phyloP scores from a whole-genome alignment of 1,140 invertebrate species.

The Cardiocondyla obscurior region DNA sequence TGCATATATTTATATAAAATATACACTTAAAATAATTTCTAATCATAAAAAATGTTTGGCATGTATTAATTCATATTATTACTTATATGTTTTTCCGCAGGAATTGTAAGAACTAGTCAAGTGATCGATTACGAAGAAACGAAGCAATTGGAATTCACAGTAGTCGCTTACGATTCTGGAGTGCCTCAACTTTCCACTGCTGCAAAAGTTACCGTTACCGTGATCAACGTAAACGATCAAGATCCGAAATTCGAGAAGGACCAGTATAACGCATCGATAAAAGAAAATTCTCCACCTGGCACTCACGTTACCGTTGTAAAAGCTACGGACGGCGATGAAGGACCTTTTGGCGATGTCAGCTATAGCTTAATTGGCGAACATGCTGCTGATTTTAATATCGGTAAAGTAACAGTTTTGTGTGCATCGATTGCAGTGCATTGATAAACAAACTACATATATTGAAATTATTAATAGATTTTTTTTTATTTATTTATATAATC shows the following conservation, averaged over 20 bases:
- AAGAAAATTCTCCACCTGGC: conserved; percentile 90
- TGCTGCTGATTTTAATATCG: conserved; percentile 89
- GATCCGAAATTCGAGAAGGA: conserved; percentile 90
- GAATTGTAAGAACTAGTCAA: conserved; percentile 91
- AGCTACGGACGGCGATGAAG: conserved; percentile 90
- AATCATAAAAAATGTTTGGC: neutral
- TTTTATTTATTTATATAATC: neutral
- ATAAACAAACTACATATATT: too few relatives aligned
- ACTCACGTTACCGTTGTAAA: conserved; percentile 88
- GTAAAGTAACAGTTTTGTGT: conserved; percentile 72
- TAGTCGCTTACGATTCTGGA: conserved; percentile 93
- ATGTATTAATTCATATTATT: neutral
- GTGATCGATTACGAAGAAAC: conserved; percentile 93
- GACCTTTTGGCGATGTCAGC: conserved; percentile 88
- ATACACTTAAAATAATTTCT: neutral
- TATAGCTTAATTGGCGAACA: conserved; percentile 91
- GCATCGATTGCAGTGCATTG: neutral
- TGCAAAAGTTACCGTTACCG: conserved; percentile 89
- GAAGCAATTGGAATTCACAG: conserved; percentile 90
- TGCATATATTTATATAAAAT: neutral
- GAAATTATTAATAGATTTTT: neutral
- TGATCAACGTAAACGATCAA: conserved; percentile 95
- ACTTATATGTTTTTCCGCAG: conserved; percentile 75
- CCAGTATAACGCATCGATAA: conserved; percentile 88
- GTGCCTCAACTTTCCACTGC: conserved; percentile 91